These are phyloP conservation scores for Drosophila longiperda DNA, from an alignment of 2,888 invertebrate species.

Conservation along the genomic window DNA sequence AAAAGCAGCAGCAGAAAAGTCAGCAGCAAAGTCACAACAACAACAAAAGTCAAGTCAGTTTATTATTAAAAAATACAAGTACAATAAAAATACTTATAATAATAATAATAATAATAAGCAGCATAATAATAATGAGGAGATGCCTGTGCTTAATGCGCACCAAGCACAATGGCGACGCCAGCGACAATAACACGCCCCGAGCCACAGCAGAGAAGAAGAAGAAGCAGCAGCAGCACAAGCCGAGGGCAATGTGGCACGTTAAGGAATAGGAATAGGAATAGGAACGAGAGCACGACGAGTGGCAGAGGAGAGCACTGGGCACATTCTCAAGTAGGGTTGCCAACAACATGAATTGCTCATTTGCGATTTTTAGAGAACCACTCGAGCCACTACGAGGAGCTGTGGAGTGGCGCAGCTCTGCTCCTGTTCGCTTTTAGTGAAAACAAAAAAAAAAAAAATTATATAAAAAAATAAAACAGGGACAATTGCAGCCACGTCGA, in stretches of 20 bases:
- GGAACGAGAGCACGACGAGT: constrained; percentile 59
- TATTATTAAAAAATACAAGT: constrained; percentile 76
- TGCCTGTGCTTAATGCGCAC: constrained; percentile 12
- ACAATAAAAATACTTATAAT: constrained; percentile 68
- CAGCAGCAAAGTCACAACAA: background rate
- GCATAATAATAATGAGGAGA: constrained; percentile 59
- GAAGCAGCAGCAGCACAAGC: constrained; percentile 1
- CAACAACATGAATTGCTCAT: constrained; percentile 80
- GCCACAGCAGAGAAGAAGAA: constrained; percentile 14
- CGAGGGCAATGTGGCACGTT: background rate
- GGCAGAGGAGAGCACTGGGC: constrained; percentile 30
- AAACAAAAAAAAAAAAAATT: background rate
- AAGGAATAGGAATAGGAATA: constrained; percentile 44
- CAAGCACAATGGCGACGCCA: constrained; percentile 40
- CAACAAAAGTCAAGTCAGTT: constrained; percentile 65
- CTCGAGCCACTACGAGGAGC: constrained; percentile 54
- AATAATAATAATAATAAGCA: constrained; percentile 43
- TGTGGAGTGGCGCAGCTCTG: constrained; percentile 40
- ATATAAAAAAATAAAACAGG: constrained; percentile 57
- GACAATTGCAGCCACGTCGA: constrained; percentile 70
- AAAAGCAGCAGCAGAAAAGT: no score
- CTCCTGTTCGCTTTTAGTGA: constrained; percentile 6
- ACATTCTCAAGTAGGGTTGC: constrained; percentile 69
- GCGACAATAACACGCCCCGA: constrained; percentile 50
- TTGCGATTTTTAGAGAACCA: constrained; percentile 68